These are phyloP conservation scores for Tachysurus fulvidraco DNA, from an alignment of 2,113 vertebrate genomes.

Conservation along the genomic window DNA sequence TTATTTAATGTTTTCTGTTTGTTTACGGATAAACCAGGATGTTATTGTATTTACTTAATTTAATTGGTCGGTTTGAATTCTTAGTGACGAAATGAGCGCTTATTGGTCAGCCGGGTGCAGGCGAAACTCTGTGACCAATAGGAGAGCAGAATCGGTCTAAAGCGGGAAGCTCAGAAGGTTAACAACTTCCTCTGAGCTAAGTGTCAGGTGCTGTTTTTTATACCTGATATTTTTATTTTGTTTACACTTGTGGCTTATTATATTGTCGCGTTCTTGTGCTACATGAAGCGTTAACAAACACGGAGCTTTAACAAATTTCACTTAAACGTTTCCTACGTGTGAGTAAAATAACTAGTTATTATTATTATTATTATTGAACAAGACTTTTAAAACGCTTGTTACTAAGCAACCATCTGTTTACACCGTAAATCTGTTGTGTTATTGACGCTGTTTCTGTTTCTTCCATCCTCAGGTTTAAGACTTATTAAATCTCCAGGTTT, in stretches of 20 bases:
- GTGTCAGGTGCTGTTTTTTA: not conserved
- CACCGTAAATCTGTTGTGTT: too few species aligned
- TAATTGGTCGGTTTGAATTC: conserved; percentile 37
- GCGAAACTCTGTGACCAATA: conserved; percentile 60
- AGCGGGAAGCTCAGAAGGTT: conserved; percentile 66
- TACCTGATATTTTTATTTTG: conserved; percentile 18
- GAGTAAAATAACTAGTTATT: conserved; percentile 8
- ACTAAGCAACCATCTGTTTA: not conserved
- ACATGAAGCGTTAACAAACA: not conserved
- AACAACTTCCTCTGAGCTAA: conserved; percentile 51
- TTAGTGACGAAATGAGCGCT: not conserved
- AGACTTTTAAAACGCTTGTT: not conserved
- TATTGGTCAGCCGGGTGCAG: not conserved
- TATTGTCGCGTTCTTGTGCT: not conserved
- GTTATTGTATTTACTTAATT: not conserved
- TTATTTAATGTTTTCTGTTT: not conserved
- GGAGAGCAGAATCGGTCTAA: not conserved
- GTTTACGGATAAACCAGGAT: not conserved
- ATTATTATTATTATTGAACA: not conserved
- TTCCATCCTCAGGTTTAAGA: too few species aligned
- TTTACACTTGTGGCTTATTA: not conserved
- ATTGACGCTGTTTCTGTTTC: too few species aligned
- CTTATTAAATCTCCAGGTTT: too few species aligned
- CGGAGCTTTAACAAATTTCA: not conserved
- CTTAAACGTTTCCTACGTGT: conserved; percentile 11